Evolutionary conservation across 2,113 vertebrate genomes (phyloP).

Genomic region (Coptodon rendalli): DNA sequence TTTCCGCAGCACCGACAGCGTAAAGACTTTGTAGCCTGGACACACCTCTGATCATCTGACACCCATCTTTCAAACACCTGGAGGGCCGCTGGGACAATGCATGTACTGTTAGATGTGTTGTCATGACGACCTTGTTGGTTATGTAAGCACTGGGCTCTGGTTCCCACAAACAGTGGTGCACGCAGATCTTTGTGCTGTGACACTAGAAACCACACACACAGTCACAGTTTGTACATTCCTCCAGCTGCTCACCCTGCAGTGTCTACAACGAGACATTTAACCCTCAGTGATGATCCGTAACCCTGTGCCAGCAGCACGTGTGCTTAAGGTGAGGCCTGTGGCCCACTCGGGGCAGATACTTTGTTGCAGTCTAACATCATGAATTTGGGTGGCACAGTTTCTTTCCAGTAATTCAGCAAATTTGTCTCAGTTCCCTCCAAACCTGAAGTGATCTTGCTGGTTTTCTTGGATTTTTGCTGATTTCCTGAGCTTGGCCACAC

Average conservation of each 20-base stretch:
- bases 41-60: neutral
- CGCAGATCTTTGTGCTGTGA: constrained; percentile 28
- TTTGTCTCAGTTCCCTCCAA: neutral
- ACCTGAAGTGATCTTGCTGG: neutral
- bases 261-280: neutral
- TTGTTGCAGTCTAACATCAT: neutral
- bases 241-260: neutral
- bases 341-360: neutral
- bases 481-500: neutral
- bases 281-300: neutral
- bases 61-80: neutral
- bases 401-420: neutral
- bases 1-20: neutral
- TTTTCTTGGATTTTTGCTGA: neutral
- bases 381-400: neutral
- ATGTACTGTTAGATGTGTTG: constrained; percentile 8
- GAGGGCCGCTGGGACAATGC: neutral
- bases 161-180: neutral
- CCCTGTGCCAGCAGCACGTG: neutral
- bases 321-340: neutral
- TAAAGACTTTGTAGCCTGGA: neutral
- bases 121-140: constrained; percentile 2
- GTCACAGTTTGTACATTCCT: constrained; percentile 1
- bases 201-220: constrained; percentile 8
- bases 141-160: neutral